Conservation (phyloP, 2,888 invertebrate genomes). For the Pseudeuparius sepicola region DNA sequence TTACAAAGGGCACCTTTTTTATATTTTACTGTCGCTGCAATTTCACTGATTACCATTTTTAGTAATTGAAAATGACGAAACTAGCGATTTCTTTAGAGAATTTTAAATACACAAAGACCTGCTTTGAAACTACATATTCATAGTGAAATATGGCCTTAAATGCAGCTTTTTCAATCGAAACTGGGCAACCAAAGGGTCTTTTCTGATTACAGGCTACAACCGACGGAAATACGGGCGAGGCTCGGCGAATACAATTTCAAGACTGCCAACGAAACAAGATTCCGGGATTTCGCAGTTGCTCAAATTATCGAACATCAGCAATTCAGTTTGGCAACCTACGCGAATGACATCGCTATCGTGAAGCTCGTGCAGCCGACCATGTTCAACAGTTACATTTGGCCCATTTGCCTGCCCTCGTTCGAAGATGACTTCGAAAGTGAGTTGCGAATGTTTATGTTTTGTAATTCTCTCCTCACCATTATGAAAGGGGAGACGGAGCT, state of each 20-base stretch:
- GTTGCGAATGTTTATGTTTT: too few relatives aligned
- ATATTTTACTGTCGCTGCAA: too few relatives aligned
- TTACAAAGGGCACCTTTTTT: too few relatives aligned
- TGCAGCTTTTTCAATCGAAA: too few relatives aligned
- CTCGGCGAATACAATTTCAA: conserved; percentile 76
- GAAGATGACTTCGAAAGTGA: conserved; percentile 30
- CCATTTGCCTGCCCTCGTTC: conserved; percentile 68
- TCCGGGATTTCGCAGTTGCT: conserved; percentile 57
- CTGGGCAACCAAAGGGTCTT: neutral
- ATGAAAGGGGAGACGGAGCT: too few relatives aligned
- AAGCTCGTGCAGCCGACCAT: conserved; percentile 53
- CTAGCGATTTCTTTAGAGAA: too few relatives aligned
- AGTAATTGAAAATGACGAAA: too few relatives aligned
- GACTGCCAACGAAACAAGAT: conserved; percentile 54
- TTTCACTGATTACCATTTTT: too few relatives aligned
- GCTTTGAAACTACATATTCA: too few relatives aligned
- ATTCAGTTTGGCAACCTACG: conserved; percentile 57
- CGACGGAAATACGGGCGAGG: conserved; percentile 55
- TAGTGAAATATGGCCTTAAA: too few relatives aligned
- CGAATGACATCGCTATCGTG: conserved; percentile 69
- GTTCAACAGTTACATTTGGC: conserved; percentile 75
- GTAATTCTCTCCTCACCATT: too few relatives aligned
- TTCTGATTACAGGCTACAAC: conserved; percentile 43
- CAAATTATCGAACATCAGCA: conserved; percentile 57
- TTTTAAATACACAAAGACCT: too few relatives aligned